Base-by-base conservation (phyloP, 2,113 vertebrate genomes). In the Erythrolamprus reginae region DNA sequence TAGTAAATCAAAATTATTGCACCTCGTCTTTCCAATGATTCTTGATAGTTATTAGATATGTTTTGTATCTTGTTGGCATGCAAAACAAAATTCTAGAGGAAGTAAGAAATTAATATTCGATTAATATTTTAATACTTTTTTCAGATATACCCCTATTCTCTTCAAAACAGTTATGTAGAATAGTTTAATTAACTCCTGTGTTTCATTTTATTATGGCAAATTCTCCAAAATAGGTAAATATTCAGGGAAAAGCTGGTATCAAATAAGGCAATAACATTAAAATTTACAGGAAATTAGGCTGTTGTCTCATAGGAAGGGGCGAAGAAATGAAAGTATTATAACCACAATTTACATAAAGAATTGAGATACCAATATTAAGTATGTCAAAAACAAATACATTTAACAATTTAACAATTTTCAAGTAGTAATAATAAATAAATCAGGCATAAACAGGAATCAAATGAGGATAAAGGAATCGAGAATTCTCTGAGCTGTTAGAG, bases 301-400 rank as follows among this genome's bases (percentile, higher is more conserved):
- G 33, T 38, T 77, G 13, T 70, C 65, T 38, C 65, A 77, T 38
- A 77, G 65, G 6, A 77, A 77, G 17, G 17, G n/a, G n/a, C 13
- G 13, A 70, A 70, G 61, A n/a, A 28, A 5, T 38, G 26, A 1
- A 87, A 21, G 45, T 84, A 48, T 45, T 86, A 86, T 33, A 87
- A 17, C 28, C 90, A 70, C 52, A 88, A 88, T 91, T 91, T 82
- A 61, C 70, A 87, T 21, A 55, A 42, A 45, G 23, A 92, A 90
- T 24, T 45, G 45, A 87, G 51, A 28, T 42, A 1, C 7, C 47
- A 7, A 42, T 10, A 45, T 85, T 55, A 91, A 5, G 21, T 65
- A 12, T 86, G 4, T 77, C 51, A 47, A 82, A 89, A 89, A 55
- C 12, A 55, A 58, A 26, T 4, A 53, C 61, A 28, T 48, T 47